These are phyloP conservation scores for Stictocephala bisonia DNA, from an alignment of 2,888 invertebrate species.

Conservation along the genomic window DNA sequence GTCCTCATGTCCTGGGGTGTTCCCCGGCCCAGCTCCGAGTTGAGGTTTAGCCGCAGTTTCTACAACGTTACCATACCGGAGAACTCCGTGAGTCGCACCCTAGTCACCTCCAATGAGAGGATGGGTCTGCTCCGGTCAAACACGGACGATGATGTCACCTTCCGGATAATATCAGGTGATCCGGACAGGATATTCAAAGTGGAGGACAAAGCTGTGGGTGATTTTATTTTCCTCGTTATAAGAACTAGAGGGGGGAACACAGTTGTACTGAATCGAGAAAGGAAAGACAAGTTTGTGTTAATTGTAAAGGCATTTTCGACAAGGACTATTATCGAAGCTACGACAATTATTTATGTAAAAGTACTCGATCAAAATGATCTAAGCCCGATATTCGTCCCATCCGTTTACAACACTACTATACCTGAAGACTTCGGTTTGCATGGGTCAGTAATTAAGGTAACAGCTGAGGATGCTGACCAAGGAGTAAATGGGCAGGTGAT, in stretches of 20 bases:
- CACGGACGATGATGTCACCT: constrained; percentile 66
- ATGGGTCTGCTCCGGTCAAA: constrained; percentile 76
- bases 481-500: constrained; percentile 97
- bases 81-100: constrained; percentile 89
- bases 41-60: constrained; percentile 76
- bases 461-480: constrained; percentile 94
- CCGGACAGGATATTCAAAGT: constrained; percentile 91
- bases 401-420: constrained; percentile 85
- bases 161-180: constrained; percentile 88
- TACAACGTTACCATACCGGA: constrained; percentile 94
- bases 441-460: constrained; percentile 79
- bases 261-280: constrained; percentile 91
- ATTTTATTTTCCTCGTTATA: constrained; percentile 92
- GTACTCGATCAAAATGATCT: constrained; percentile 90
- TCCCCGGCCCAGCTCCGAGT: constrained; percentile 62
- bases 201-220: constrained; percentile 87
- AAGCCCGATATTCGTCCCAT: constrained; percentile 91
- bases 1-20: too few relatives aligned
- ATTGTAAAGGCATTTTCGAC: constrained; percentile 78
- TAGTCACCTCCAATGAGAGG: constrained; percentile 75
- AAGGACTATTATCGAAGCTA: constrained; percentile 73
- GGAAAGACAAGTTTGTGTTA: constrained; percentile 83
- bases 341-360: constrained; percentile 75
- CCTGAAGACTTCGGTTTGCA: constrained; percentile 90
- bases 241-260: constrained; percentile 87